These are phyloP conservation scores for Alcis repandata DNA, from an alignment of 2,888 invertebrate species.

Conservation along the genomic window DNA sequence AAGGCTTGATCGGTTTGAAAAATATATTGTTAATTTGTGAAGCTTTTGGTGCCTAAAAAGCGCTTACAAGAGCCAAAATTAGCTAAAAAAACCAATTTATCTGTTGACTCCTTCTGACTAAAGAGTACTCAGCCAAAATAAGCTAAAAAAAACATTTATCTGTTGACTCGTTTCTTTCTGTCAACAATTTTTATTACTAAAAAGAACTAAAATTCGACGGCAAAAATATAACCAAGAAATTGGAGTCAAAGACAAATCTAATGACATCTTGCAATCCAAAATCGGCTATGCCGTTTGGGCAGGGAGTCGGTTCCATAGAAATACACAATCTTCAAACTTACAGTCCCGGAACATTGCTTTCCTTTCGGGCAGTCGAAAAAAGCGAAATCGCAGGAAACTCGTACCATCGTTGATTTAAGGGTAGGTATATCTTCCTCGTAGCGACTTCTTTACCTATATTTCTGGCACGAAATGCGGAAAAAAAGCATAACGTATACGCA, in stretches of 20 bases:
- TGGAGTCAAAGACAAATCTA: no score
- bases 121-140: no score
- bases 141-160: no score
- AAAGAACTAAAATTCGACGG: no score
- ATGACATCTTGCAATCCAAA: no score
- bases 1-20: not conserved
- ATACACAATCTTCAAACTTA: no score
- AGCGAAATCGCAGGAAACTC: not conserved
- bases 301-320: no score
- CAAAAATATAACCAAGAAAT: no score
- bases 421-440: slow-evolving; percentile 4
- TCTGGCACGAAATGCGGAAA: not conserved
- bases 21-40: not conserved
- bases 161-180: no score
- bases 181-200: no score
- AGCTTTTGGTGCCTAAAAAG: not conserved
- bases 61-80: not conserved
- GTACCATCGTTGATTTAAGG: slow-evolving; percentile 6
- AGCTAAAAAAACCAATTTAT: not conserved
- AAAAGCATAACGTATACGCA: slow-evolving; percentile 24
- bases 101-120: no score
- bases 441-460: slow-evolving; percentile 18
- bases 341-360: not conserved
- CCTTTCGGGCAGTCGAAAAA: not conserved
- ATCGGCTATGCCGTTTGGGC: no score